Evolutionary conservation across 2,113 vertebrate genomes (phyloP).

Genomic region (Nibea coibor): DNA sequence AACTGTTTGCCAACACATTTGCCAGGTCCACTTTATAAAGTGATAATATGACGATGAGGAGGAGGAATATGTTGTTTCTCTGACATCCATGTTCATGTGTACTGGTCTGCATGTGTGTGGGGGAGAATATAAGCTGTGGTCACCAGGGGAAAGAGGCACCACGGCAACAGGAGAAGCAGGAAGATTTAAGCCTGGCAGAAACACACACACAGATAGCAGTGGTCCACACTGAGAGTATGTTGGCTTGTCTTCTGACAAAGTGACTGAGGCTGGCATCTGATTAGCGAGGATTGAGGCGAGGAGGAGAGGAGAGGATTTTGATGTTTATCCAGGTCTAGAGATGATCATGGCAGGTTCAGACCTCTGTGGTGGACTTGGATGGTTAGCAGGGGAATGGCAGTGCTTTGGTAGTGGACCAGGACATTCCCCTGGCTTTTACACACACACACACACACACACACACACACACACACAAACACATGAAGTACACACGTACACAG

Average conservation of each 20-base stretch:
- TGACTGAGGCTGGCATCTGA: conserved; percentile 67
- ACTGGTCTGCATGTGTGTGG: conserved; percentile 9
- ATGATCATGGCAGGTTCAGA: conserved; percentile 63
- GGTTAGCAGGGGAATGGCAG: conserved; percentile 55
- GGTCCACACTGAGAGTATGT: conserved; percentile 68
- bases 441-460: not conserved
- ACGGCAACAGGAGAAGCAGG: conserved; percentile 67
- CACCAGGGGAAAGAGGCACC: conserved; percentile 51
- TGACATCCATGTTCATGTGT: not conserved
- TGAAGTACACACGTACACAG: not conserved
- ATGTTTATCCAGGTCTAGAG: conserved; percentile 67
- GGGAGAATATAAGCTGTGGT: conserved; percentile 51
- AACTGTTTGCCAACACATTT: not conserved
- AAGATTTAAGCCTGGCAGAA: conserved; percentile 68
- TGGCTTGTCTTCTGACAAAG: conserved; percentile 74
- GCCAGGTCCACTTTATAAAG: not conserved
- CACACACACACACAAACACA: conserved; percentile 15
- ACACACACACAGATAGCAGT: conserved; percentile 61
- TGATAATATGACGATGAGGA: not conserved
- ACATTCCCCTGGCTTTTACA: conserved; percentile 62
- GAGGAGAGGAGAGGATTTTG: conserved; percentile 28
- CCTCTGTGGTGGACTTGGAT: conserved; percentile 58
- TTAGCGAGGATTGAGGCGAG: conserved; percentile 37
- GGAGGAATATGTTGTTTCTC: not conserved
- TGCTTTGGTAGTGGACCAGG: conserved; percentile 55